These are phyloP conservation scores for Phrynocephalus guinanensis DNA, from an alignment of 2,797 vertebrate genomes.

Conservation along the genomic window DNA sequence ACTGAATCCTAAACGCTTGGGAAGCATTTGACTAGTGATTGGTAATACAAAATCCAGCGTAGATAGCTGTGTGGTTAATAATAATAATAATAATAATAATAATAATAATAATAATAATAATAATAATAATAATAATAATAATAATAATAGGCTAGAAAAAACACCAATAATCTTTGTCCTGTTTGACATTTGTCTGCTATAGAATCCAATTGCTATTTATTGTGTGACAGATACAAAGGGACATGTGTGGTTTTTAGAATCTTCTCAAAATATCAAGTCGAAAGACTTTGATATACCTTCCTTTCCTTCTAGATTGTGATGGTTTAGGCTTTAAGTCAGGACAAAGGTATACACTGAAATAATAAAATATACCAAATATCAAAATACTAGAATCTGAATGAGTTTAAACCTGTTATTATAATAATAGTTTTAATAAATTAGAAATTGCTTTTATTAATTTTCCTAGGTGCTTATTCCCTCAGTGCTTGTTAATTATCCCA, in stretches of 20 bases:
- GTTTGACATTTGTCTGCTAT: not conserved
- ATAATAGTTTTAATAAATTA: not conserved
- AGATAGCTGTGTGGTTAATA: too few species aligned
- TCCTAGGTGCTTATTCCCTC: too few species aligned
- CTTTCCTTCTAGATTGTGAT: not conserved
- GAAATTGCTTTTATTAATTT: not conserved
- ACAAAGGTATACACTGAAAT: not conserved
- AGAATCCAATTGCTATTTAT: conserved; percentile 12
- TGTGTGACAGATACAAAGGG: conserved; percentile 5
- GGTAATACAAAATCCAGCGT: too few species aligned
- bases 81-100: too few species aligned
- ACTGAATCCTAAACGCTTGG: too few species aligned
- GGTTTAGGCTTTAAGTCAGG: conserved; percentile 12
- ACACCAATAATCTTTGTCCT: not conserved
- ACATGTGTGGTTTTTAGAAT: not conserved
- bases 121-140: too few species aligned
- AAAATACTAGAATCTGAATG: not conserved
- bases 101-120: too few species aligned
- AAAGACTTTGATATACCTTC: not conserved
- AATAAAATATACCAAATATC: not conserved
- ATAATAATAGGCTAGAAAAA: not conserved
- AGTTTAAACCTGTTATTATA: not conserved
- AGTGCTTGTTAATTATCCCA: not conserved
- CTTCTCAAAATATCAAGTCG: conserved; percentile 22
- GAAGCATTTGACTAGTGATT: too few species aligned